These are phyloP conservation scores for Morus bassanus DNA, from an alignment of 2,797 vertebrate genomes.

Conservation along the genomic window DNA sequence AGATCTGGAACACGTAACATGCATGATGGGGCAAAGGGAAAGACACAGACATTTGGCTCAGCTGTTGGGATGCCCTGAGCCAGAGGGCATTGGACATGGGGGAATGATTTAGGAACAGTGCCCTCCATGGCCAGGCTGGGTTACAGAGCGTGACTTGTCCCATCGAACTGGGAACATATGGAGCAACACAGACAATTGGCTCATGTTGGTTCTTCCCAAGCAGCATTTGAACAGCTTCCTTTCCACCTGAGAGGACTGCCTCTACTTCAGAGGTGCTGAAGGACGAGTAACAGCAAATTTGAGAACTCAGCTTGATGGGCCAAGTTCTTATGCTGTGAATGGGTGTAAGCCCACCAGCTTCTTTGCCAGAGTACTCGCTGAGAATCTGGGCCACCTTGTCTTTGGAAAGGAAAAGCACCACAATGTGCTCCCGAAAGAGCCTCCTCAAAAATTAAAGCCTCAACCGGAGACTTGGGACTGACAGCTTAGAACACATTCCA, in stretches of 20 bases:
- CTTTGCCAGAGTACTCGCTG: background rate
- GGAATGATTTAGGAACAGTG: background rate
- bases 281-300: background rate
- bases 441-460: background rate
- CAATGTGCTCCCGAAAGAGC: background rate
- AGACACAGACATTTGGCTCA: background rate
- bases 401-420: background rate
- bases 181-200: background rate
- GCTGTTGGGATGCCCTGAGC: background rate
- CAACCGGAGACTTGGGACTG: background rate
- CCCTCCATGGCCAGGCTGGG: background rate
- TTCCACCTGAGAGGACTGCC: background rate
- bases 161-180: rapidly evolving
- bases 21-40: background rate
- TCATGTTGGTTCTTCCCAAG: background rate
- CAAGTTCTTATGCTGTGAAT: background rate
- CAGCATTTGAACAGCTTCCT: background rate
- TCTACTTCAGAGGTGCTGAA: background rate
- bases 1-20: rapidly evolving
- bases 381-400: background rate
- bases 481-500: background rate
- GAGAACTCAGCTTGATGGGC: background rate
- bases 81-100: background rate
- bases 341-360: background rate
- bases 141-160: background rate